Evolutionary conservation across 2,113 vertebrate genomes (phyloP).

Genomic region (Prionailurus bengalensis): DNA sequence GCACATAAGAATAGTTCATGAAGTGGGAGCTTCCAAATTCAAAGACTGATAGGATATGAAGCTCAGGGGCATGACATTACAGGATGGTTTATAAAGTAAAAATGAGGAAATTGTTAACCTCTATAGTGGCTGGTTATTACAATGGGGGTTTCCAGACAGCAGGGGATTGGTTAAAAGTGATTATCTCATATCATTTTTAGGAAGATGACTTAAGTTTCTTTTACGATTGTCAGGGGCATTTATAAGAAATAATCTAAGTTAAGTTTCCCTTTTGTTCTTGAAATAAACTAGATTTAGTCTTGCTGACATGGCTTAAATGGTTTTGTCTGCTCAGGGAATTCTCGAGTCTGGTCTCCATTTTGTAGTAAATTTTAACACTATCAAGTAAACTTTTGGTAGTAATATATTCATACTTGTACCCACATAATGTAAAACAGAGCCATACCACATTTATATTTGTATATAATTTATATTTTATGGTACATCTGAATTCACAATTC

Average conservation of each 20-base stretch:
- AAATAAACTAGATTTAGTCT: background rate
- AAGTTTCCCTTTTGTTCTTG: background rate
- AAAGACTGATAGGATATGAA: background rate
- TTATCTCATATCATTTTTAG: background rate
- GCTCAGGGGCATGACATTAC: background rate
- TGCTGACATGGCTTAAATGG: background rate
- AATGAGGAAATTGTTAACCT: background rate
- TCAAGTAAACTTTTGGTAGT: background rate
- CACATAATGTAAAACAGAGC: constrained; percentile 10
- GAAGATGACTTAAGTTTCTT: background rate
- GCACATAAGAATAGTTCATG: background rate
- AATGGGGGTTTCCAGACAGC: background rate
- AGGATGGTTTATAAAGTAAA: background rate
- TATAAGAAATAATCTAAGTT: background rate
- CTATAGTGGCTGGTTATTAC: background rate
- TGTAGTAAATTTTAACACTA: background rate
- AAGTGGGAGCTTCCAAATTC: background rate
- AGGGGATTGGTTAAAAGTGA: background rate
- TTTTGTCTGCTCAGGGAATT: background rate
- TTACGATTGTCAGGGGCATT: background rate
- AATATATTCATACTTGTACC: background rate
- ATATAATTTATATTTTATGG: background rate
- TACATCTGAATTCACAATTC: background rate
- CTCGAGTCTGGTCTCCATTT: background rate
- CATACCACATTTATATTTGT: background rate